These are phyloP conservation scores for Ammospiza caudacuta DNA, from an alignment of 2,113 vertebrate genomes.

Conservation along the genomic window DNA sequence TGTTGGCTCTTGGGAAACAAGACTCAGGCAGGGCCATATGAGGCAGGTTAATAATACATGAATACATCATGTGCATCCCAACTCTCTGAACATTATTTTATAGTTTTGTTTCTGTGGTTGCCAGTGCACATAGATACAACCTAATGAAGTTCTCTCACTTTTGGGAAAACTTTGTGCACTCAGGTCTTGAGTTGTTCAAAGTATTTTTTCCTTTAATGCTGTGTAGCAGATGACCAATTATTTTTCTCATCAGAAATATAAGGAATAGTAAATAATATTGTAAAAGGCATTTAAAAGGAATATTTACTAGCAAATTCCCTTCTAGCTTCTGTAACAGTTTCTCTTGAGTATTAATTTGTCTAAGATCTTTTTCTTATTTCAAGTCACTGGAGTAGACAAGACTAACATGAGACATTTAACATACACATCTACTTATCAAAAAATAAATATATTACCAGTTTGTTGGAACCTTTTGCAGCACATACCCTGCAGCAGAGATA, in stretches of 20 bases:
- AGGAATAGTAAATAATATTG: background rate
- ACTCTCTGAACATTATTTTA: background rate
- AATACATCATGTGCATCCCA: background rate
- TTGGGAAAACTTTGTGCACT: background rate
- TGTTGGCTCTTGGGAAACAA: background rate
- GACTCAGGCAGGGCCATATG: background rate
- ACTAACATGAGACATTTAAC: background rate
- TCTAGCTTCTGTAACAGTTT: background rate
- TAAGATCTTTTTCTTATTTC: background rate
- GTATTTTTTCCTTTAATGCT: background rate
- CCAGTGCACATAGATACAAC: background rate
- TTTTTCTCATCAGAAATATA: background rate
- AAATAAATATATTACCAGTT: slow-evolving; percentile 9
- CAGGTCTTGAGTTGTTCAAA: background rate
- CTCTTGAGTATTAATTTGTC: background rate
- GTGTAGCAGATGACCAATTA: background rate
- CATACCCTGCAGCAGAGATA: background rate
- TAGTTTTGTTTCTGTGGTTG: background rate
- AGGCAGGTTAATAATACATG: background rate
- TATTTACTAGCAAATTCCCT: background rate
- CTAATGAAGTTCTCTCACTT: background rate
- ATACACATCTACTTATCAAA: background rate
- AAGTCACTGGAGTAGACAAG: background rate
- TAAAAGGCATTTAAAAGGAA: background rate
- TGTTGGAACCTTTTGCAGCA: background rate